Evolutionary conservation across 2,888 invertebrate species (phyloP), one percentile per base, ranked within the genome.

Genomic region (Marronus borbonicus): DNA sequence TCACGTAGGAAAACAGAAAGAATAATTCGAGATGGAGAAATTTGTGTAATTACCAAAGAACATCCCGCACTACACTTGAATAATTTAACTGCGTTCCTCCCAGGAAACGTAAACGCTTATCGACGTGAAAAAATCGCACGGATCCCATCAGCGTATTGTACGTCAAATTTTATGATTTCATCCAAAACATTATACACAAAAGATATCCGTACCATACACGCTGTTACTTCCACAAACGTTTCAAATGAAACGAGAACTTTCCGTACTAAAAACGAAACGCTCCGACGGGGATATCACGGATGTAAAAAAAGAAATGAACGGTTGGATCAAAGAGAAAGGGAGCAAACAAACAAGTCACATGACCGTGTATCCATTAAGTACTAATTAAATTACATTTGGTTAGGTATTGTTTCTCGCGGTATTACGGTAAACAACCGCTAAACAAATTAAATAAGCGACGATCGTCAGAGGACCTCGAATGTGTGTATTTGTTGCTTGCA

Each of bases 381-480:
- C 39, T 66, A 66, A 66, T 66, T 66, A 66, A 44, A 44, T 44
- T 66, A 66, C 20, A 44, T 66, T 66, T 7, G 17, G n/a, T 8
- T 39, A 66, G 44, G 39, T 39, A 66, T 39, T 31, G n/a, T 14
- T 64, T 64, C 64, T 64, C 28, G 52, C 2, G 3, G 17, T 8
- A 31, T 44, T 66, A 66, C 65, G 39, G 65, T 39, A 66, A 65
- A 66, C 20, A 66, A 12, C 17, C 36, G 65, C 20, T 66, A 66
- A 66, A 49, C 39, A 44, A 31, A 39, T 65, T 65, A 39, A 17
- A 39, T 7, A 36, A 44, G 17, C 20, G 10, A 44, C 31, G 2
- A 39, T 39, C 24, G 12, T 44, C 44, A 1, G 8, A 44, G 44
- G 2, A 12, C 1, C 8, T 44, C 44, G 44, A 44, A 44, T 44